phyloP scores from a whole-genome alignment of 2,888 invertebrate species.

The Nesidiocoris tenuis region DNA sequence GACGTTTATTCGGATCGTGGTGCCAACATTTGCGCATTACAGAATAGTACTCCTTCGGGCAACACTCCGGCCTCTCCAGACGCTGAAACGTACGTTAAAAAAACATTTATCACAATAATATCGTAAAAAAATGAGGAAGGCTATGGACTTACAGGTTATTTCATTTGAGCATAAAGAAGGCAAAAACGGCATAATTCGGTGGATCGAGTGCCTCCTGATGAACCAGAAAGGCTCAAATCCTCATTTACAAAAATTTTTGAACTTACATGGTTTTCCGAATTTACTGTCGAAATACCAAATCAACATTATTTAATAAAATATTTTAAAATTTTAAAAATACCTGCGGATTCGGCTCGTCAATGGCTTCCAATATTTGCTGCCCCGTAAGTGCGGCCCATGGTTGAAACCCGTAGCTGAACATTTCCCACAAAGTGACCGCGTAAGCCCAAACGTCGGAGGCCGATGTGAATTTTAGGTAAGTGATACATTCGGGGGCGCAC shows the following conservation, averaged over 20 bases:
- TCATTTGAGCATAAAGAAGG: too few relatives aligned
- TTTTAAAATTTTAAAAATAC: too few relatives aligned
- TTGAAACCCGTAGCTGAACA: conserved; percentile 98
- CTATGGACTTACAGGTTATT: too few relatives aligned
- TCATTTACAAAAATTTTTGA: too few relatives aligned
- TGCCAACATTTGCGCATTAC: conserved; percentile 96
- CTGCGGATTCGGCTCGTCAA: conserved; percentile 88
- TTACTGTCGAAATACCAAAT: too few relatives aligned
- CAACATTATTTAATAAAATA: not conserved
- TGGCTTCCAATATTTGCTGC: conserved; percentile 90
- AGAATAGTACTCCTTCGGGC: conserved; percentile 87
- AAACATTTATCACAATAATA: not conserved
- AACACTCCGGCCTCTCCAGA: conserved; percentile 89
- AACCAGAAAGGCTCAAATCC: too few relatives aligned
- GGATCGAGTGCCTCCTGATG: too few relatives aligned
- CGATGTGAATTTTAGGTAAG: conserved; percentile 91
- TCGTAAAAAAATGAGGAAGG: not conserved
- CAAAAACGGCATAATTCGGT: not conserved
- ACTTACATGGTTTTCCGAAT: too few relatives aligned
- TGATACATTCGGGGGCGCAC: conserved; percentile 98
- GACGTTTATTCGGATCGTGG: conserved; percentile 83
- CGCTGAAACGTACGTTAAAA: conserved; percentile 59
- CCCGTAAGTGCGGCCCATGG: conserved; percentile 96
- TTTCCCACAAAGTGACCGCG: conserved; percentile 98
- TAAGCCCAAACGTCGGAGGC: conserved; percentile 98